Base-by-base conservation (phyloP, 1,140 invertebrate species). In the Solen grandis region DNA sequence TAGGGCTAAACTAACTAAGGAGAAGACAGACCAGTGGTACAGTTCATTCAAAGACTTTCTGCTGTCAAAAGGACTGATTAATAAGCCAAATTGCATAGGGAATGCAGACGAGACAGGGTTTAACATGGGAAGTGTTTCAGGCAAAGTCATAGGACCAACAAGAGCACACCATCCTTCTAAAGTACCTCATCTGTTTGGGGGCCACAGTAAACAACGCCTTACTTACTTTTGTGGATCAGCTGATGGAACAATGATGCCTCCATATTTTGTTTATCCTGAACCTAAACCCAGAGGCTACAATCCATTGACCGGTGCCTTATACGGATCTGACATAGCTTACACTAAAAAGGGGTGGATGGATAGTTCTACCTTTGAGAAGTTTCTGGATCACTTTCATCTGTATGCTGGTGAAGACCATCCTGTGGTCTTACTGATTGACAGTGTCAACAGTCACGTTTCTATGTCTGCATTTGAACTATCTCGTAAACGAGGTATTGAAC, bases 311-410 rank as follows among this genome's bases (percentile, higher is more conserved):
- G 4, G 59, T 75, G 4, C 13, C 14, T 35, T 63, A 29, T 14
- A 14, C 31, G 55, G 73, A 63, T 27, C 31, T 38, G 33, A 16
- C 10, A 16, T 79, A 38, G 50, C 50, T 3, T 82, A 82, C 36
- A 82, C 79, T n/a, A 57, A 84, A 31, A 75, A 84, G 35, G 80
- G 68, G 1, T 82, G 83, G 69, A 79, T 84, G 73, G 46, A 57
- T 60, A 14, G 35, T 27, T 14, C n/a, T 35, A 73, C 69, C 27
- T 85, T 85, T 41, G 22, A 38, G 19, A n/a, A 73, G 55, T 82
- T 78, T 33, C n/a, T 84, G 22, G 35, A 62, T n/a, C 63, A 79
- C 33, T 85, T 85, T 75, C 55, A 83, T 52, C 33, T 54, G 46
- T 19, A 83, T 70, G 65, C 38, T 41, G 69, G 69, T 10, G 55